Conservation (phyloP, 2,113 vertebrate species). For the Pteropus alecto region DNA sequence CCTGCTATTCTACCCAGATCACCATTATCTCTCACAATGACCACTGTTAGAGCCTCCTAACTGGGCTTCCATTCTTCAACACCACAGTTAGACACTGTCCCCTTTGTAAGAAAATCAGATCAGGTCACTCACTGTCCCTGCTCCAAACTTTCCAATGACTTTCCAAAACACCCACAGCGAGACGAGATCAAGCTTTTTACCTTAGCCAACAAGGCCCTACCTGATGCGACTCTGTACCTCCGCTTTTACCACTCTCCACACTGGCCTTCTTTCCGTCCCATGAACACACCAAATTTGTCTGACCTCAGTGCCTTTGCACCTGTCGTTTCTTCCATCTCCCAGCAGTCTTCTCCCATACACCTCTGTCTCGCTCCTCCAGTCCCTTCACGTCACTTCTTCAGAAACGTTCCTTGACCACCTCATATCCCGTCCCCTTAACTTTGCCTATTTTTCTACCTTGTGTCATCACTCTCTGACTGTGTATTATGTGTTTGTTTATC, state of each 20-base stretch:
- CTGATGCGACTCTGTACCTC: neutral
- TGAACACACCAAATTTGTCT: neutral
- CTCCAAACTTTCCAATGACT: neutral
- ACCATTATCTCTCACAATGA: neutral
- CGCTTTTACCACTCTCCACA: neutral
- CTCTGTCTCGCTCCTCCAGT: neutral
- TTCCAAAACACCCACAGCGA: neutral
- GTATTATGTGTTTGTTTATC: neutral
- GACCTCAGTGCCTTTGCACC: neutral
- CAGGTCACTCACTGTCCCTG: neutral
- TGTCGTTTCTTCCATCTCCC: neutral
- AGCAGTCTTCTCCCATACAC: neutral
- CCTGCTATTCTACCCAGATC: neutral
- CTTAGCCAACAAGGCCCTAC: neutral
- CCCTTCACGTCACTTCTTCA: neutral
- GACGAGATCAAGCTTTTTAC: neutral
- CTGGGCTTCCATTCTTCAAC: neutral
- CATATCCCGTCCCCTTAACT: neutral
- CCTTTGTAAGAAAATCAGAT: neutral
- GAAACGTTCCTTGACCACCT: neutral
- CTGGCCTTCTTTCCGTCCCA: neutral
- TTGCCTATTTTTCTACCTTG: neutral
- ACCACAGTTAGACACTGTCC: neutral
- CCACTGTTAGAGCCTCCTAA: neutral
- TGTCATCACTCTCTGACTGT: neutral